Percentiles rank a stretch among this genome's conserved stretches.
Conservation (phyloP, 2,113 vertebrate species). For the Megatriorchis doriae region DNA sequence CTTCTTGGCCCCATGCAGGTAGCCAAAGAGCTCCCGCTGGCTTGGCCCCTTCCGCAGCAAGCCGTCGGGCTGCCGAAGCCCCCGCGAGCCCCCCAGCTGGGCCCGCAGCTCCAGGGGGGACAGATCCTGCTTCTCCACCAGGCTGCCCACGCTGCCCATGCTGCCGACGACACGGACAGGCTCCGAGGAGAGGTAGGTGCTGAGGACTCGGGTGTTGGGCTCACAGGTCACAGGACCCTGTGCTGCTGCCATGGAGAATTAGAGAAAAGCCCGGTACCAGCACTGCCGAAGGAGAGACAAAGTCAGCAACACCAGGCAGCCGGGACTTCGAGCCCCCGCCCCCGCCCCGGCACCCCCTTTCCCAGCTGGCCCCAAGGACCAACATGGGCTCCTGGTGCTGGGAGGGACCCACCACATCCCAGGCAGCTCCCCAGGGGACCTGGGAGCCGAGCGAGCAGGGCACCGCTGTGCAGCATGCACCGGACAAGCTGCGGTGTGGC, state of each 20-base stretch:
- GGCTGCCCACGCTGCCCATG: constrained; percentile 97
- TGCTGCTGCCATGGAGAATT: constrained; percentile 94
- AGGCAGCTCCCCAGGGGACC: background rate
- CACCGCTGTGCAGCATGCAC: background rate
- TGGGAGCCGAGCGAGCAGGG: background rate
- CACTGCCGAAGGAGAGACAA: constrained; percentile 67
- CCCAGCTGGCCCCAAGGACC: background rate
- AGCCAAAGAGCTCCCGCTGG: constrained; percentile 91
- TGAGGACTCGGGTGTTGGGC: constrained; percentile 73
- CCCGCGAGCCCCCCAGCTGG: constrained; percentile 75
- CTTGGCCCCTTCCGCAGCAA: constrained; percentile 86
- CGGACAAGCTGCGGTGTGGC: background rate
- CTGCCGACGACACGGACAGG: constrained; percentile 64
- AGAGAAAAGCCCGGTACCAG: constrained; percentile 65
- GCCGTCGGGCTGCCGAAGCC: constrained; percentile 83
- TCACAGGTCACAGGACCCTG: constrained; percentile 85
- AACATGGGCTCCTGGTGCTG: background rate
- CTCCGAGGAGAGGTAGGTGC: constrained; percentile 65
- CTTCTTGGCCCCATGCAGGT: constrained; percentile 91
- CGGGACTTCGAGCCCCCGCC: rapidly evolving
- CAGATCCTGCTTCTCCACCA: constrained; percentile 89
- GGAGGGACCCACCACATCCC: background rate
- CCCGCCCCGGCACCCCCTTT: background rate
- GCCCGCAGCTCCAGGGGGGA: constrained; percentile 78
- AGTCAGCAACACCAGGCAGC: background rate